Evolutionary conservation across 1,140 invertebrate species (phyloP).

Genomic region (Cataglyphis hispanica): DNA sequence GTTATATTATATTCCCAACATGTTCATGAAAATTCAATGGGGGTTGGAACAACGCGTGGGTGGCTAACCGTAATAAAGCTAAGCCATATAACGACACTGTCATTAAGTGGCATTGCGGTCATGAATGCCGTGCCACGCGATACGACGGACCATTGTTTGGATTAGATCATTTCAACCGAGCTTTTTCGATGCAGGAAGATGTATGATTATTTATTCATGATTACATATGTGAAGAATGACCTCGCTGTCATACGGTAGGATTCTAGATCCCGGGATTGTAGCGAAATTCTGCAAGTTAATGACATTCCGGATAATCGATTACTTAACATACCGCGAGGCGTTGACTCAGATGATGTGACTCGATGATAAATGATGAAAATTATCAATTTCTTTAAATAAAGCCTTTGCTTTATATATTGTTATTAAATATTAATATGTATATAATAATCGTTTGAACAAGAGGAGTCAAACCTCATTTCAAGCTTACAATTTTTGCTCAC

Average conservation of each 20-base stretch:
- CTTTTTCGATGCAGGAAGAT: constrained; percentile 21
- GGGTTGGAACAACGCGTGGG: constrained; percentile 36
- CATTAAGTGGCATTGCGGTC: constrained; percentile 51
- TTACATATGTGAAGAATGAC: constrained; percentile 8
- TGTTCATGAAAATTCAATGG: constrained; percentile 63
- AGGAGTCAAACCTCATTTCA: background rate
- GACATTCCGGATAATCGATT: constrained; percentile 63
- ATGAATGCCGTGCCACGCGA: constrained; percentile 12
- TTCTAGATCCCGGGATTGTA: constrained; percentile 5
- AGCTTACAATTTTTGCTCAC: background rate
- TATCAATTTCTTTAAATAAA: constrained; percentile 38
- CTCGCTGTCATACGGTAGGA: constrained; percentile 24
- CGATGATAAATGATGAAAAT: constrained; percentile 41
- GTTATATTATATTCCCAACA: constrained; percentile 34
- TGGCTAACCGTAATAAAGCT: constrained; percentile 41
- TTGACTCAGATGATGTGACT: constrained; percentile 47
- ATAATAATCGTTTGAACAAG: background rate
- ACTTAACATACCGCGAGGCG: constrained; percentile 9
- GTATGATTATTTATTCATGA: constrained; percentile 16
- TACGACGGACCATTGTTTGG: constrained; percentile 2
- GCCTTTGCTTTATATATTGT: constrained; percentile 6
- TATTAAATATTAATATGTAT: constrained; percentile 9
- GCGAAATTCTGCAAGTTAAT: constrained; percentile 33
- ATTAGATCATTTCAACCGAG: constrained; percentile 24
- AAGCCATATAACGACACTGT: constrained; percentile 36